A percentile compares a stretch with the other conserved stretches of the same genome.
phyloP scores from a whole-genome alignment of 2,797 vertebrate species.

The Pelobates cultripes region DNA sequence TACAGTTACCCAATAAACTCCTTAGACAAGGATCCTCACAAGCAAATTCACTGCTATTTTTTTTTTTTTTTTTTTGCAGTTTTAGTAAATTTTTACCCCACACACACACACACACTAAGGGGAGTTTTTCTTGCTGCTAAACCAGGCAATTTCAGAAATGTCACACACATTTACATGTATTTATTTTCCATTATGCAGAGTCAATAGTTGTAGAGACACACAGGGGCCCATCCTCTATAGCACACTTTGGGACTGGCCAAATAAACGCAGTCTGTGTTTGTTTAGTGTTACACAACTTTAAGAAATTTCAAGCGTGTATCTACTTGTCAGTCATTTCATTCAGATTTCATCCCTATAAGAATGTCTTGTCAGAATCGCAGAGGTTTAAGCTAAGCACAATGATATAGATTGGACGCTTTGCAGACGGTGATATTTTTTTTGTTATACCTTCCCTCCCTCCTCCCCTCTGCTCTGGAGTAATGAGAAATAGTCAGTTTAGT shows the following conservation, averaged over 20 bases:
- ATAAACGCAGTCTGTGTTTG: slow-evolving; percentile 69
- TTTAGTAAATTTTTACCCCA: slow-evolving; percentile 3
- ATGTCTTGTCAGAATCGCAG: slow-evolving; percentile 60
- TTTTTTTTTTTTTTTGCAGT: background rate
- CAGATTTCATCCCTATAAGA: slow-evolving; percentile 58
- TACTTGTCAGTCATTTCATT: slow-evolving; percentile 64
- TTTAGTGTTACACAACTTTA: slow-evolving; percentile 69
- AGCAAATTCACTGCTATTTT: background rate
- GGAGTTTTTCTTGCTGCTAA: slow-evolving; percentile 34
- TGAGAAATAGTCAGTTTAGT: slow-evolving; percentile 34
- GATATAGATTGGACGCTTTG: slow-evolving; percentile 52
- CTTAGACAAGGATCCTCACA: background rate
- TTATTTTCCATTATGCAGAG: slow-evolving; percentile 64
- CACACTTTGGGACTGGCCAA: slow-evolving; percentile 61
- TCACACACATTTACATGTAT: slow-evolving; percentile 46
- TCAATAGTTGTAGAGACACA: slow-evolving; percentile 64
- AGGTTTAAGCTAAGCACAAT: slow-evolving; percentile 46
- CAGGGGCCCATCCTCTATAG: slow-evolving; percentile 56
- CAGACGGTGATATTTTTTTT: background rate
- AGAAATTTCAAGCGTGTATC: slow-evolving; percentile 67
- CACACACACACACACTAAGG: background rate
- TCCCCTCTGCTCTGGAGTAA: background rate
- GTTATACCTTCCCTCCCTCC: slow-evolving; percentile 6
- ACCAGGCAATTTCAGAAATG: slow-evolving; percentile 10
- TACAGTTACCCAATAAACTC: background rate